These are phyloP conservation scores for Amphiprion percula DNA, from an alignment of 2,113 vertebrate species.

Conservation along the genomic window DNA sequence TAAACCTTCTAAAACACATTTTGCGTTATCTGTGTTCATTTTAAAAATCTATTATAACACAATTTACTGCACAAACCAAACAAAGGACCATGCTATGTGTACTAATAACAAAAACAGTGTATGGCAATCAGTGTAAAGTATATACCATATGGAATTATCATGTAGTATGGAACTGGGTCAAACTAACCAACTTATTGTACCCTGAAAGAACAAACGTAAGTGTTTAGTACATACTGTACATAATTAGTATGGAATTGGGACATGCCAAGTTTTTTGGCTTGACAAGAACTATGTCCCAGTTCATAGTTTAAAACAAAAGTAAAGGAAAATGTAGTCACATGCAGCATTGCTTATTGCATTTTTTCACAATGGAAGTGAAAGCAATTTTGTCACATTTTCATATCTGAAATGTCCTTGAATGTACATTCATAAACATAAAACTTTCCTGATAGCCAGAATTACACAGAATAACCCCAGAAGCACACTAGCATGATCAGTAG, in stretches of 20 bases:
- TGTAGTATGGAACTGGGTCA: neutral
- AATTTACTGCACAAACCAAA: neutral
- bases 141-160: neutral
- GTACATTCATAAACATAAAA: no score
- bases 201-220: neutral
- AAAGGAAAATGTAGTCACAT: neutral
- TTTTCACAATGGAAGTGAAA: no score
- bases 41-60: neutral
- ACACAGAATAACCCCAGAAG: no score
- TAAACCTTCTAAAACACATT: no score
- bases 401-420: no score
- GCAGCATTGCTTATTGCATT: no score
- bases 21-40: no score
- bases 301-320: slow-evolving; percentile 1
- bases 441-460: no score
- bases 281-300: neutral
- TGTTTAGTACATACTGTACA: neutral
- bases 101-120: neutral
- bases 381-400: no score
- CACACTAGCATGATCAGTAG: no score
- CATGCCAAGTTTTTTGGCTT: slow-evolving; percentile 4
- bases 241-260: slow-evolving; percentile 25
- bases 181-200: neutral
- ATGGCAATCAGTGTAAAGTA: no score
- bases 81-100: neutral